Conservation (phyloP, 2,888 invertebrate species). For the Cecidostiba fungosa region DNA sequence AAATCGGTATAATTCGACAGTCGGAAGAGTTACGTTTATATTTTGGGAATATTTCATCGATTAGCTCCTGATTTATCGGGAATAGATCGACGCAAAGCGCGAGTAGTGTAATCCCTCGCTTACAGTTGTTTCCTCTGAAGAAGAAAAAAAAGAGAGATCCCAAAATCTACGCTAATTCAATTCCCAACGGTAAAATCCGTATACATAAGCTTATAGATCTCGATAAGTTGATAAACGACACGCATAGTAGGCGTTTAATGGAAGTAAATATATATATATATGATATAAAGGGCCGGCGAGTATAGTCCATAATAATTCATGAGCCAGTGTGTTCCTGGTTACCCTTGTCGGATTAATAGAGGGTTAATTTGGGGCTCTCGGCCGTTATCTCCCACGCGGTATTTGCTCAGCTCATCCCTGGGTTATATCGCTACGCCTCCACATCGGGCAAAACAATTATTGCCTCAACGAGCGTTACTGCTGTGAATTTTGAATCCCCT, state of each 20-base stretch:
- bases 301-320: conserved; percentile 71
- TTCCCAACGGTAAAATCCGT: conserved; percentile 1
- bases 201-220: not conserved
- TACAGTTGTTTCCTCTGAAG: not conserved
- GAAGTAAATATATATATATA: not conserved
- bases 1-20: not conserved
- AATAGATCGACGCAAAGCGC: not conserved
- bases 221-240: conserved; percentile 30
- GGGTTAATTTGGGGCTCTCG: conserved; percentile 76
- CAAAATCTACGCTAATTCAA: not conserved
- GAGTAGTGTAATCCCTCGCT: not conserved
- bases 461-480: conserved; percentile 65
- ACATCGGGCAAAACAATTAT: conserved; percentile 74
- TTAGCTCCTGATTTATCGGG: not conserved
- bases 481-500: conserved; percentile 70
- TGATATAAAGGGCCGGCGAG: not conserved
- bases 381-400: conserved; percentile 78
- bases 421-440: conserved; percentile 63
- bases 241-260: conserved; percentile 16
- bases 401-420: conserved; percentile 76
- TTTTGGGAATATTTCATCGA: not conserved
- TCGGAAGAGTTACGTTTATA: not conserved
- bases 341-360: conserved; percentile 75
- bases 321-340: conserved; percentile 65
- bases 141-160: not conserved